Conservation (phyloP, 2,888 invertebrate species). For the Galerucella pusilla region DNA sequence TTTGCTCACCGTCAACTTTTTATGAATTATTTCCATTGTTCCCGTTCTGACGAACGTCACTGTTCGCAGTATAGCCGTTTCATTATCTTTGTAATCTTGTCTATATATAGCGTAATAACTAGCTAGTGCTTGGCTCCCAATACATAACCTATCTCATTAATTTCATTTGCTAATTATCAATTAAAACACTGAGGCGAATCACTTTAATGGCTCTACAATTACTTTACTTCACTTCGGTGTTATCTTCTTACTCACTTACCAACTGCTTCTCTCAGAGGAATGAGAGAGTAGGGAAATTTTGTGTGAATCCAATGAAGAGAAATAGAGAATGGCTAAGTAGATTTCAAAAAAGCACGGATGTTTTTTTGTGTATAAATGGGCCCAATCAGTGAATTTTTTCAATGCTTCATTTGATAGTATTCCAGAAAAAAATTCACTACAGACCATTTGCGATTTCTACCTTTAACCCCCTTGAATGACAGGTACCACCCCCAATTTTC, state of each 20-base stretch:
- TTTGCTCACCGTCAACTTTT: no score
- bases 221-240: slow-evolving; percentile 37
- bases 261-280: neutral
- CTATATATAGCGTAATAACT: slow-evolving; percentile 51
- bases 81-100: slow-evolving; percentile 51
- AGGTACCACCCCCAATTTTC: no score
- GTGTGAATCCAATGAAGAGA: neutral
- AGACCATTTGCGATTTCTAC: no score
- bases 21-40: no score
- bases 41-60: slow-evolving; percentile 17
- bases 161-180: slow-evolving; percentile 58
- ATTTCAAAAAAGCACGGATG: neutral
- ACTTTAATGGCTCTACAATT: slow-evolving; percentile 53
- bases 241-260: slow-evolving; percentile 26
- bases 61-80: slow-evolving; percentile 49
- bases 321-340: neutral
- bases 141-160: slow-evolving; percentile 51
- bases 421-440: no score
- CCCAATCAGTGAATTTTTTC: no score
- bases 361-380: no score
- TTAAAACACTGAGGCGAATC: slow-evolving; percentile 53
- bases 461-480: no score
- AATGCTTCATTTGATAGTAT: no score
- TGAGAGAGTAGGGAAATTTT: neutral
- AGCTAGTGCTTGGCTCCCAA: slow-evolving; percentile 45